A percentile compares a stretch with the other conserved stretches of the same genome.
Evolutionary conservation across 2,888 invertebrate species (phyloP).

Genomic region (Ichneumoninae sp.): DNA sequence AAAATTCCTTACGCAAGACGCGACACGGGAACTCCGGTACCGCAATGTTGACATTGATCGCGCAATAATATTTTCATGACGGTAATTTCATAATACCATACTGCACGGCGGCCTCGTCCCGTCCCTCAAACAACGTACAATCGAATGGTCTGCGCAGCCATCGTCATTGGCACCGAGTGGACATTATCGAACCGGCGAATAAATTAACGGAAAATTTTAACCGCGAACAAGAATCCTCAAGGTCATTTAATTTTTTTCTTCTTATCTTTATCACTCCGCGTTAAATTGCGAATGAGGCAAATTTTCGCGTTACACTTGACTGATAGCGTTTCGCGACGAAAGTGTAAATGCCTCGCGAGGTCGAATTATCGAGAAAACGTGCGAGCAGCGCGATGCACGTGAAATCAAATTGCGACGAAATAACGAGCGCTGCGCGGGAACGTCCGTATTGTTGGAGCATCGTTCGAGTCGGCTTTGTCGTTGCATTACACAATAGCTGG

Average conservation of each 20-base stretch:
- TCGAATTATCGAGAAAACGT: conserved; percentile 6
- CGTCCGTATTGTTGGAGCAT: not conserved
- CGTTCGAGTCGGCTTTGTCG: not conserved
- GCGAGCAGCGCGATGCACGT: too few relatives aligned
- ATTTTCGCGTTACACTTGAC: not conserved
- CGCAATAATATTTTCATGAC: not conserved
- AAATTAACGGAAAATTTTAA: not conserved
- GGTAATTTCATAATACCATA: not conserved
- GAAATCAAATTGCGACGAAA: not conserved
- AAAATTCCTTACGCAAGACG: conserved; percentile 32
- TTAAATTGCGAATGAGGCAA: not conserved
- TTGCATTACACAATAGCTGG: conserved; percentile 11
- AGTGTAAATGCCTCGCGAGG: not conserved
- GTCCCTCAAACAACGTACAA: not conserved
- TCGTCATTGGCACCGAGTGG: not conserved
- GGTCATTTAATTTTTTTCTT: not conserved
- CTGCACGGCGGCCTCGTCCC: not conserved
- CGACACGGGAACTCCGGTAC: not conserved
- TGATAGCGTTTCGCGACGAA: not conserved
- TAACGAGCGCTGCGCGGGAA: not conserved
- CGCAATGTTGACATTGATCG: not conserved
- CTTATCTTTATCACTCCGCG: not conserved
- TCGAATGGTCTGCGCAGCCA: not conserved
- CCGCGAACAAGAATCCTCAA: not conserved
- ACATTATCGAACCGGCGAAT: not conserved